These are phyloP conservation scores for Leucoraja ocellata DNA, from an alignment of 2,797 vertebrate genomes.

Conservation along the genomic window DNA sequence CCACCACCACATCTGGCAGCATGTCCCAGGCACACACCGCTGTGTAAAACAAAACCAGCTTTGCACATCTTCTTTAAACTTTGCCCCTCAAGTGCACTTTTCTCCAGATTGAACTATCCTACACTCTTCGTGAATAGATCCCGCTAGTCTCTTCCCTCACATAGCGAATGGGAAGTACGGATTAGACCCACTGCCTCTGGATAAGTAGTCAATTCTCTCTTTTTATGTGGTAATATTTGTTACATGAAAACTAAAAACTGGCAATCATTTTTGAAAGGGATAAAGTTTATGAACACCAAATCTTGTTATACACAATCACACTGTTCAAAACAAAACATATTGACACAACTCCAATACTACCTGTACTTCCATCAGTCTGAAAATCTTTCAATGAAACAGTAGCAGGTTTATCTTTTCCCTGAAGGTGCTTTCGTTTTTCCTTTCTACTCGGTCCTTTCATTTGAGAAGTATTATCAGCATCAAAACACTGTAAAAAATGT, in stretches of 20 bases:
- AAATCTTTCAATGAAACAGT: constrained; percentile 88
- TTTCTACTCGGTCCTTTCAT: constrained; percentile 73
- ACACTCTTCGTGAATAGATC: not conserved
- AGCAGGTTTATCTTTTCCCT: constrained; percentile 80
- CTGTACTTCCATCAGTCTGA: constrained; percentile 70
- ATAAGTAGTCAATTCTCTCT: not conserved
- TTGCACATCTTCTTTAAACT: too few relatives aligned
- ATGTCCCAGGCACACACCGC: too few relatives aligned
- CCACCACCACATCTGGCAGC: too few relatives aligned
- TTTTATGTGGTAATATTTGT: not conserved
- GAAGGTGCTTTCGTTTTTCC: constrained; percentile 81
- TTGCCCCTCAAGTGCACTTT: not conserved
- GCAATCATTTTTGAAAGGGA: not conserved
- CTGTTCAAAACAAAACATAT: not conserved
- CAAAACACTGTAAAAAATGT: constrained; percentile 56
- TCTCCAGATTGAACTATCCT: not conserved
- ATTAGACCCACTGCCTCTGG: not conserved
- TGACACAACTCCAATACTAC: constrained; percentile 43
- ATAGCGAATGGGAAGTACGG: not conserved
- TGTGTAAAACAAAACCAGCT: too few relatives aligned
- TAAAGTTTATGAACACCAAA: not conserved
- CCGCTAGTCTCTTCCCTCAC: not conserved
- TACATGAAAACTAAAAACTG: not conserved
- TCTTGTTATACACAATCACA: not conserved
- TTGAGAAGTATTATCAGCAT: constrained; percentile 65